Percentiles rank a stretch among this genome's conserved stretches.
phyloP scores from a whole-genome alignment of 2,797 vertebrate species.

The Tangara arthus region DNA sequence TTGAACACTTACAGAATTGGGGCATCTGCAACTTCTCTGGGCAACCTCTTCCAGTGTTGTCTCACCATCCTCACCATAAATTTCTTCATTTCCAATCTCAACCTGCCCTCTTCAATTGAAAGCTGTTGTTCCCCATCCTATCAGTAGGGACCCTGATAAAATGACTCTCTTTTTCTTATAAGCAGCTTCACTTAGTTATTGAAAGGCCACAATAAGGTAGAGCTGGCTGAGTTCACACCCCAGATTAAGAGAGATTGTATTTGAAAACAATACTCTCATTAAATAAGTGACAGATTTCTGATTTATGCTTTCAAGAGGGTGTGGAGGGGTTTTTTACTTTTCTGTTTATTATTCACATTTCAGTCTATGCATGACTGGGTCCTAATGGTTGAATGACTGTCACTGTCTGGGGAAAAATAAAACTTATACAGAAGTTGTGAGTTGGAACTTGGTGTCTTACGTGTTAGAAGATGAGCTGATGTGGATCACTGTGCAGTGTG shows the following conservation, averaged over 20 bases:
- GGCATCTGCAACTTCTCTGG: neutral
- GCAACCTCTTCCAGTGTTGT: neutral
- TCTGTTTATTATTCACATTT: neutral
- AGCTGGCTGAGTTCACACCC: neutral
- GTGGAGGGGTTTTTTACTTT: neutral
- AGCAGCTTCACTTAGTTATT: neutral
- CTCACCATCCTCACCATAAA: neutral
- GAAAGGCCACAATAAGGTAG: neutral
- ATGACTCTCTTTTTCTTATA: neutral
- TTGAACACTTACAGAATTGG: neutral
- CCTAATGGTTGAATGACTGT: neutral
- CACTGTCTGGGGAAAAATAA: neutral
- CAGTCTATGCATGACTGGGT: neutral
- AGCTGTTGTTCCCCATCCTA: accelerated
- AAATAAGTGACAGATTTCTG: neutral
- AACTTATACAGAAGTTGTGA: neutral
- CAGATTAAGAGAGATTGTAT: neutral
- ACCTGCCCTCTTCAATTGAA: neutral
- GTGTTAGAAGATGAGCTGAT: neutral
- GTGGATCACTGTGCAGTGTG: neutral
- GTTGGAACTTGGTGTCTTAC: neutral
- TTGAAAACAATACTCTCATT: neutral
- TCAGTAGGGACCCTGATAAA: neutral
- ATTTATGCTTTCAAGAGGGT: neutral
- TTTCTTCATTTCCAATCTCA: neutral